A percentile compares a stretch with the other conserved stretches of the same genome.
These are phyloP conservation scores for Argyrosomus regius DNA, from an alignment of 2,797 vertebrate species.

Conservation along the genomic window DNA sequence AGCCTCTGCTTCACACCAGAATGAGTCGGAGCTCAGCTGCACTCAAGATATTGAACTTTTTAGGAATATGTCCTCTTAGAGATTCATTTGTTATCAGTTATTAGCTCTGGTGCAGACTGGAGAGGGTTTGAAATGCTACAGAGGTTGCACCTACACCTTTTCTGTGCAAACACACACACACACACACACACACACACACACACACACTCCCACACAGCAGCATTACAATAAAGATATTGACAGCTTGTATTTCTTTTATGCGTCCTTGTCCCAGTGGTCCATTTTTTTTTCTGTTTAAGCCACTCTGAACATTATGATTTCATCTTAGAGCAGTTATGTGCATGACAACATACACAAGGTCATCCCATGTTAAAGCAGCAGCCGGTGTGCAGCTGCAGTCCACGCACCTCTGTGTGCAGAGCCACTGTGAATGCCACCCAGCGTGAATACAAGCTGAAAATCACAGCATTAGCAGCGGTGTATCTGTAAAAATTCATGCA, in stretches of 20 bases:
- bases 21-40: not conserved
- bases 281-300: not conserved
- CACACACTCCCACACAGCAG: not conserved
- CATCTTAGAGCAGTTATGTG: constrained; percentile 7
- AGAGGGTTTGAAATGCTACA: not conserved
- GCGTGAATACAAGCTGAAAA: constrained; percentile 45
- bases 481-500: constrained; percentile 21
- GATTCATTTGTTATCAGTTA: not conserved
- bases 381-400: not conserved
- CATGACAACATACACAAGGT: constrained; percentile 43
- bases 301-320: not conserved
- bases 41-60: not conserved
- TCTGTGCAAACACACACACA: not conserved
- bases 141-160: not conserved
- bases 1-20: not conserved
- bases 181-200: constrained; percentile 3
- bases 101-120: not conserved
- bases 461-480: constrained; percentile 46
- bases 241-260: not conserved
- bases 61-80: not conserved
- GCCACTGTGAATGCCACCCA: constrained; percentile 41
- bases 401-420: not conserved
- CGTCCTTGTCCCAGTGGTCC: too few species aligned
- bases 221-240: not conserved
- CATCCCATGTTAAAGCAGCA: constrained; percentile 22